phyloP scores from a whole-genome alignment of 2,797 vertebrate species.

The Sebastes taczanowskii region DNA sequence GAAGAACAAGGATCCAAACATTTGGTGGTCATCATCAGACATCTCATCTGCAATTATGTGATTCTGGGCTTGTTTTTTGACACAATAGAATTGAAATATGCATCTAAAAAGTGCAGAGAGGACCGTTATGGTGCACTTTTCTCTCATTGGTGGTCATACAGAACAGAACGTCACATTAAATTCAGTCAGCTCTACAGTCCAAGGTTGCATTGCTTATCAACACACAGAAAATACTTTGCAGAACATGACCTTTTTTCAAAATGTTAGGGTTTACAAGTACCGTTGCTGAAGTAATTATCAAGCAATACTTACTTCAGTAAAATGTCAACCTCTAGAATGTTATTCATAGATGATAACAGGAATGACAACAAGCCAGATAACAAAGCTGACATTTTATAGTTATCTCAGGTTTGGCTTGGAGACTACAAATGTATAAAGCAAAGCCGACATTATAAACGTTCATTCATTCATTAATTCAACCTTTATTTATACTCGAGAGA shows the following conservation, averaged over 20 bases:
- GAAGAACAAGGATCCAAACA: background rate
- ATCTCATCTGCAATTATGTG: background rate
- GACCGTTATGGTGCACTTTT: background rate
- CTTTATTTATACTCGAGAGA: too few relatives aligned
- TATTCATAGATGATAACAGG: background rate
- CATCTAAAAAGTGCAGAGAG: background rate
- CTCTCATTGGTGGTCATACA: background rate
- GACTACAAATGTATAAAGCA: background rate
- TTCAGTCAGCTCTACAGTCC: background rate
- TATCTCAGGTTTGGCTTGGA: background rate
- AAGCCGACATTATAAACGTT: background rate
- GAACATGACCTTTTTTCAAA: background rate
- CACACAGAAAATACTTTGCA: background rate
- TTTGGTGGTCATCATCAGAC: background rate
- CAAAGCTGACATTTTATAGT: constrained; percentile 1
- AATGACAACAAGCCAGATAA: background rate
- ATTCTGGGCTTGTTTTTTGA: background rate
- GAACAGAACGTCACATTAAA: background rate
- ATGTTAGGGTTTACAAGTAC: background rate
- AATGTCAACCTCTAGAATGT: background rate
- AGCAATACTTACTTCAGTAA: background rate
- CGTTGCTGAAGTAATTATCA: background rate
- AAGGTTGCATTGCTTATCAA: background rate
- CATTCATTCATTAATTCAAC: too few relatives aligned
- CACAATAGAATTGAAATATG: background rate